Percentiles rank a stretch among this genome's conserved stretches.
phyloP scores from a whole-genome alignment of 2,113 vertebrate genomes.

The Pelecanoides urinatrix region DNA sequence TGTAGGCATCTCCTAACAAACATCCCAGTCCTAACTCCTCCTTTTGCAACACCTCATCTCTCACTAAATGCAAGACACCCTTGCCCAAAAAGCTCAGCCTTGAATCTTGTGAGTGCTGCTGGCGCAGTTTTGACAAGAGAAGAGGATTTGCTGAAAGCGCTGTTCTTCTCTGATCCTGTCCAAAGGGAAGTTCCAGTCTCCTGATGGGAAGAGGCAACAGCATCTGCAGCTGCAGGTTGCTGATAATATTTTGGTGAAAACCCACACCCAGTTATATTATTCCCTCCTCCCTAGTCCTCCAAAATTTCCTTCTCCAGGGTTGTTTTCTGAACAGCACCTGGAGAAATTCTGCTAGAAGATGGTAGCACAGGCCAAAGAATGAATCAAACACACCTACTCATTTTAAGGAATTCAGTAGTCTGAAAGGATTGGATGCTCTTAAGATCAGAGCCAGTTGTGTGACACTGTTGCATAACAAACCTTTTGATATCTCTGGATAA shows the following conservation, averaged over 20 bases:
- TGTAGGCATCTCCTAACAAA: not conserved
- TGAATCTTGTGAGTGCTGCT: not conserved
- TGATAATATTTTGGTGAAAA: not conserved
- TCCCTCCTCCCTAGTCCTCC: not conserved
- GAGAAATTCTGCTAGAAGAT: not conserved
- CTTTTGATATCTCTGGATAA: not conserved
- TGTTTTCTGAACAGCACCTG: not conserved
- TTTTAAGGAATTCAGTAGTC: not conserved
- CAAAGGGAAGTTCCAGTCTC: not conserved
- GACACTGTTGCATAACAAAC: not conserved
- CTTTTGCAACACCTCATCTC: not conserved
- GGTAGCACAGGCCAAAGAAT: not conserved
- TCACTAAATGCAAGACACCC: not conserved
- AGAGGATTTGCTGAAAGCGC: not conserved
- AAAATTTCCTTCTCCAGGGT: not conserved
- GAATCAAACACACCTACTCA: not conserved
- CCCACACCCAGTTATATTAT: not conserved
- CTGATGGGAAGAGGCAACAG: not conserved
- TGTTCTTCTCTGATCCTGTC: not conserved
- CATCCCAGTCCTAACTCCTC: not conserved
- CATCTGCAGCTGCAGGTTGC: not conserved
- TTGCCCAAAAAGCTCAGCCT: not conserved
- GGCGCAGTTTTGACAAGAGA: not conserved
- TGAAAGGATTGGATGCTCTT: not conserved
- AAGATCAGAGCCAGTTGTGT: not conserved